Percentiles rank a stretch among this genome's conserved stretches.
phyloP scores from a whole-genome alignment of 2,888 invertebrate species.

The Timema podura region DNA sequence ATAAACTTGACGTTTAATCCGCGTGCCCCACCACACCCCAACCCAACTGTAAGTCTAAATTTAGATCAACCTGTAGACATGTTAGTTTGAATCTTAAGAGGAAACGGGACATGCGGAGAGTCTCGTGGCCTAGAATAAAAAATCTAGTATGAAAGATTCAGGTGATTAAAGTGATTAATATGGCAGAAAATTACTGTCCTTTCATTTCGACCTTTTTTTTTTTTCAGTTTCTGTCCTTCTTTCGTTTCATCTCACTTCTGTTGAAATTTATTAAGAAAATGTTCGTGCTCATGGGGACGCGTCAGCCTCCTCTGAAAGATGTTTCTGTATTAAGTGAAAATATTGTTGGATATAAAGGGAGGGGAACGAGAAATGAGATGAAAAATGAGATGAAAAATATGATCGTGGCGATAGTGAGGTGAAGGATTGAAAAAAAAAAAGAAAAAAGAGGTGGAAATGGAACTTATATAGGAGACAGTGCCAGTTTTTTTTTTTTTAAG shows the following conservation, averaged over 20 bases:
- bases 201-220: neutral
- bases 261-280: slow-evolving; percentile 17
- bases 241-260: neutral
- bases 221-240: too few species aligned
- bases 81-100: too few species aligned
- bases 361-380: neutral
- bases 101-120: too few species aligned
- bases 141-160: too few species aligned
- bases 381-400: neutral
- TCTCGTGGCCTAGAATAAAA: too few species aligned
- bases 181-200: slow-evolving; percentile 23
- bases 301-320: neutral
- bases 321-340: slow-evolving; percentile 17
- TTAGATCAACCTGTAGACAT: too few species aligned
- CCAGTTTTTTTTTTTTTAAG: slow-evolving; percentile 13
- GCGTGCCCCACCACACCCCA: too few species aligned
- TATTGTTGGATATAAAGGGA: too few species aligned
- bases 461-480: slow-evolving; percentile 9
- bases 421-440: neutral
- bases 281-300: neutral
- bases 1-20: too few species aligned
- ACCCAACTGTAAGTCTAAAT: too few species aligned
- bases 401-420: neutral
- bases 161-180: slow-evolving; percentile 24
- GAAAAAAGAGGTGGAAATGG: neutral